These are phyloP conservation scores for Crocidura indochinensis DNA, from an alignment of 2,797 vertebrate species.

Conservation along the genomic window DNA sequence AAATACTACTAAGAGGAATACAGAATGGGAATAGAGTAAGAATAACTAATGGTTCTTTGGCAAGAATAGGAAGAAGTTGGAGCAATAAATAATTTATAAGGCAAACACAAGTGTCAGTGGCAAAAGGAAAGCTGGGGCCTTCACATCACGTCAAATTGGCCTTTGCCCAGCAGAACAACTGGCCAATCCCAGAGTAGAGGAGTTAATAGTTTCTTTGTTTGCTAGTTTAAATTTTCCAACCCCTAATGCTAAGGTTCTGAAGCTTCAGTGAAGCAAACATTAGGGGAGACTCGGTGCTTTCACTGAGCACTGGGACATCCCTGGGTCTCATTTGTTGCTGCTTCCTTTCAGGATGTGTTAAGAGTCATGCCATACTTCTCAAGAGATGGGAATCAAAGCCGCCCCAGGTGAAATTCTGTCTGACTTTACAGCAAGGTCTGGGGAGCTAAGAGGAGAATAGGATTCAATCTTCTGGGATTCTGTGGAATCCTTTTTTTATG, in stretches of 20 bases:
- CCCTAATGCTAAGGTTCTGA: not conserved
- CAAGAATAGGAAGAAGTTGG: conserved; percentile 2
- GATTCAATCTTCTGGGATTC: not conserved
- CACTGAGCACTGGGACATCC: not conserved
- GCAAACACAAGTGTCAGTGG: not conserved
- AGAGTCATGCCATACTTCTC: not conserved
- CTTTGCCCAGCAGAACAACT: not conserved
- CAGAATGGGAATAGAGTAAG: not conserved
- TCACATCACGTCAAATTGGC: not conserved
- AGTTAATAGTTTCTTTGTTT: too few relatives aligned
- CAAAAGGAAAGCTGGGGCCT: not conserved
- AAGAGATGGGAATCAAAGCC: too few relatives aligned
- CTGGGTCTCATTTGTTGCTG: not conserved
- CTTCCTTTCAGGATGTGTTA: not conserved
- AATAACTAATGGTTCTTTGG: not conserved
- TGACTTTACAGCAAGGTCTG: not conserved
- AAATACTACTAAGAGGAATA: not conserved
- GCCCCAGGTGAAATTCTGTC: too few relatives aligned
- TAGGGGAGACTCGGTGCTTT: not conserved
- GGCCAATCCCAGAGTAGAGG: not conserved
- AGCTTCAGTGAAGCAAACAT: not conserved
- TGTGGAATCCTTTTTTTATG: not conserved
- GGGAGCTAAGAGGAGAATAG: not conserved
- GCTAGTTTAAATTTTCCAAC: too few relatives aligned
- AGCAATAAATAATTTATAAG: not conserved